Evolutionary conservation across 2,113 vertebrate genomes (phyloP).

Genomic region (Clupea harengus): DNA sequence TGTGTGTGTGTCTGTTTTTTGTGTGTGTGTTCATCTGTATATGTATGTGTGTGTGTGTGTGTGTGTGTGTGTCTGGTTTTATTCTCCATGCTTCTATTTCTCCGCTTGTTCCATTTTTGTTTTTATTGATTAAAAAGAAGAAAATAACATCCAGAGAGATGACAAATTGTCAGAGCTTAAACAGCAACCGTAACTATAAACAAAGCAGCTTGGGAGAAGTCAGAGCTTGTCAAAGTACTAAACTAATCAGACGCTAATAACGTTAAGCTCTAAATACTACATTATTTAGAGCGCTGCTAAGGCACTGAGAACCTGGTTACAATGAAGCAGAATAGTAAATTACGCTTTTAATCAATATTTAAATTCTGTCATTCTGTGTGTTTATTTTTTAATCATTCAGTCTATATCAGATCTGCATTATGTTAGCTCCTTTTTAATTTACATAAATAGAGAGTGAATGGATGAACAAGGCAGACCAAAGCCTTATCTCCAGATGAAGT

Average conservation of each 20-base stretch:
- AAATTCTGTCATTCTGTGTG: neutral
- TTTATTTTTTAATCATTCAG: neutral
- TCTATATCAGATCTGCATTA: neutral
- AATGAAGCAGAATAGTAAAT: neutral
- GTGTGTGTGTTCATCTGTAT: neutral
- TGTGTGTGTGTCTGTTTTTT: neutral
- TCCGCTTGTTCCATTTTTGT: neutral
- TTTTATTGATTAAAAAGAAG: neutral
- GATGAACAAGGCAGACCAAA: neutral
- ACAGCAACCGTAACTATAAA: neutral
- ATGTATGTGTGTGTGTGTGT: neutral
- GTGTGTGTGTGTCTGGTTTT: neutral
- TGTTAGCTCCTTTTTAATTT: neutral
- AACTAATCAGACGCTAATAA: neutral
- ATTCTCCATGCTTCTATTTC: neutral
- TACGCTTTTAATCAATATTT: neutral
- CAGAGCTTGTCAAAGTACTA: conserved; percentile 5
- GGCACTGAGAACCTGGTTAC: neutral
- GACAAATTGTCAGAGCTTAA: neutral
- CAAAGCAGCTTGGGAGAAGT: neutral
- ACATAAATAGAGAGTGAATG: neutral
- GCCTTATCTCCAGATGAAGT: neutral
- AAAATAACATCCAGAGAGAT: neutral
- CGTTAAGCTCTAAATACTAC: neutral
- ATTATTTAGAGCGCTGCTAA: neutral